Evolutionary conservation across 2,113 vertebrate genomes (phyloP).

Genomic region (Mobula birostris): DNA sequence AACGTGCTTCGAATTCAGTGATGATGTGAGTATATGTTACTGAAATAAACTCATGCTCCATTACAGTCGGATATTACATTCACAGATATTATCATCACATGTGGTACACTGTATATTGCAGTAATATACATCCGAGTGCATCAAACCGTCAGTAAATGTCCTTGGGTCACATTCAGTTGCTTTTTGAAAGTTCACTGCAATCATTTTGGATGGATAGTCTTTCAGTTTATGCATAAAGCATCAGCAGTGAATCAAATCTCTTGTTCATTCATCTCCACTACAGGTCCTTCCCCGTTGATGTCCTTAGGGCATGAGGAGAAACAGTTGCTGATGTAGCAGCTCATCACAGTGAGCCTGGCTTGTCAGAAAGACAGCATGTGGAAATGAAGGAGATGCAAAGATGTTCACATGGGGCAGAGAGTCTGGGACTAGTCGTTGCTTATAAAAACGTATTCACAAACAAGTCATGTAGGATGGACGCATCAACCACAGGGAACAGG

Average conservation of each 20-base stretch:
- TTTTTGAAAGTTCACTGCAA: conserved; percentile 29
- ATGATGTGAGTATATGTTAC: neutral
- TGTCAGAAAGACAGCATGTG: neutral
- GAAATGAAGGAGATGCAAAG: neutral
- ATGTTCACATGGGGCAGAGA: neutral
- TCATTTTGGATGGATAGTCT: conserved; percentile 35
- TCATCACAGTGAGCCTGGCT: neutral
- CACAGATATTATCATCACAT: neutral
- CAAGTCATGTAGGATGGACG: neutral
- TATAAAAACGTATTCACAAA: neutral
- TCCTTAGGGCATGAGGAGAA: neutral
- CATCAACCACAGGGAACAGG: too few species aligned
- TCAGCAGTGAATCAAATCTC: neutral
- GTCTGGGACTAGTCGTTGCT: neutral
- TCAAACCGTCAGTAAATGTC: neutral
- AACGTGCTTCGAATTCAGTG: conserved; percentile 5
- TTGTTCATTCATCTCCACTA: neutral
- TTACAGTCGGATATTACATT: conserved; percentile 23
- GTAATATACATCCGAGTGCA: conserved; percentile 25
- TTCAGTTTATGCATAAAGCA: conserved; percentile 29
- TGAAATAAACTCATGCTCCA: neutral
- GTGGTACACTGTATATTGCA: neutral
- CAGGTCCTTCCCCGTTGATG: neutral
- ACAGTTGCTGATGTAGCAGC: neutral
- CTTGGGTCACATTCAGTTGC: conserved; percentile 11